A percentile compares a stretch with the other conserved stretches of the same genome.
phyloP scores from a whole-genome alignment of 30 jellyfish, hydroid and myxozoan genomes.

The Aurelia coerulea region DNA sequence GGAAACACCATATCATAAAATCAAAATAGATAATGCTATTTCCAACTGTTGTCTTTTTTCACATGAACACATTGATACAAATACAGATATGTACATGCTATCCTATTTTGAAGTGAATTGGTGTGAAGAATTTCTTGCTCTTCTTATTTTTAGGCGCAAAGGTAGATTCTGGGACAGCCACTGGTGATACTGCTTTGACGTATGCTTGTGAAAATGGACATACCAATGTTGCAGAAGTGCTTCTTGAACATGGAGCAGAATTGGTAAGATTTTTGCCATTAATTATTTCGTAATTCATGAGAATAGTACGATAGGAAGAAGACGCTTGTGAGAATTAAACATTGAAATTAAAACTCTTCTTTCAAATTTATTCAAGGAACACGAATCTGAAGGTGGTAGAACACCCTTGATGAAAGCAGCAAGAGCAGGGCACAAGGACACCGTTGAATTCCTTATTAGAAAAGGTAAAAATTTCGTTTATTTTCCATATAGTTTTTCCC shows the following conservation, averaged over 20 bases:
- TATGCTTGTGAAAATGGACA: slow-evolving; percentile 99
- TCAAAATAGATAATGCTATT: too few relatives aligned
- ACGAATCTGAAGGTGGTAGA: slow-evolving; percentile 97
- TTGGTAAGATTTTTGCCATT: slow-evolving; percentile 32
- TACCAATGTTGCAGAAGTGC: slow-evolving; percentile 88
- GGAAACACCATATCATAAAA: too few relatives aligned
- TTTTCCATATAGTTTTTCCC: not conserved
- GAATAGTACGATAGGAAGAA: too few relatives aligned
- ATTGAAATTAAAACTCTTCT: too few relatives aligned
- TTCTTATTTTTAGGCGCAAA: slow-evolving; percentile 67
- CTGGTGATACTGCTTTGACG: slow-evolving; percentile 97
- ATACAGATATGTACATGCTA: too few relatives aligned
- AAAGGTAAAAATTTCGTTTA: slow-evolving; percentile 53
- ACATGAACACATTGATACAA: too few relatives aligned
- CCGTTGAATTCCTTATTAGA: slow-evolving; percentile 86
- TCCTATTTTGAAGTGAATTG: too few relatives aligned
- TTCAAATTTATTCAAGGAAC: slow-evolving; percentile 47
- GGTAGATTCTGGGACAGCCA: slow-evolving; percentile 91
- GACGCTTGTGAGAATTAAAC: too few relatives aligned
- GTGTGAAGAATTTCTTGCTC: too few relatives aligned
- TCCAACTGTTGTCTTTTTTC: too few relatives aligned
- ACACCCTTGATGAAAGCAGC: slow-evolving; percentile 99
- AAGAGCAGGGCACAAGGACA: slow-evolving; percentile 93
- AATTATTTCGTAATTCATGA: not conserved
- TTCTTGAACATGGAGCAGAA: slow-evolving; percentile 88